phyloP scores from a whole-genome alignment of 2,888 invertebrate genomes.

The Xanthorhoe designata region DNA sequence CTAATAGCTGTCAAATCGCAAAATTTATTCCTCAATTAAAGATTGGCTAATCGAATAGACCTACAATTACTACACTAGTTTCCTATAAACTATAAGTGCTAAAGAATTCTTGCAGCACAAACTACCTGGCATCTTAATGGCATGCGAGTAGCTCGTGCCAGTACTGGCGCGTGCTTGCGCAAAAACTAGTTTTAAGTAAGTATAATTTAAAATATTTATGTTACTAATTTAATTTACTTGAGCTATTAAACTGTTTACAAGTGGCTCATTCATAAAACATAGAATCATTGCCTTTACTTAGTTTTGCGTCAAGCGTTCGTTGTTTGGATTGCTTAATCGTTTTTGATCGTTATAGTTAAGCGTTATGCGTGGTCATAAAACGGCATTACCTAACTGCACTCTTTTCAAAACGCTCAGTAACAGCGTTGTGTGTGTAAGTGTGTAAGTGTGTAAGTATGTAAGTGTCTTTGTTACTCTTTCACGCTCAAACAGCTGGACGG shows the following conservation, averaged over 20 bases:
- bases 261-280: constrained; percentile 22
- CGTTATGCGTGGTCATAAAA: too few relatives aligned
- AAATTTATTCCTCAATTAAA: too few relatives aligned
- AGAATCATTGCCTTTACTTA: not conserved
- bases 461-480: too few relatives aligned
- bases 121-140: constrained; percentile 25
- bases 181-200: constrained; percentile 36
- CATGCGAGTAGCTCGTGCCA: constrained; percentile 28
- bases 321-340: not conserved
- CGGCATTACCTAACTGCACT: too few relatives aligned
- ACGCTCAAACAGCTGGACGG: too few relatives aligned
- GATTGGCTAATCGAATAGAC: too few relatives aligned
- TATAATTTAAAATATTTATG: constrained; percentile 35
- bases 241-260: constrained; percentile 16
- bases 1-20: too few relatives aligned
- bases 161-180: constrained; percentile 34
- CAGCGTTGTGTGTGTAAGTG: too few relatives aligned
- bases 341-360: too few relatives aligned
- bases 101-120: constrained; percentile 15
- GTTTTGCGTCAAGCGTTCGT: not conserved
- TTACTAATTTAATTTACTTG: constrained; percentile 41
- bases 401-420: too few relatives aligned
- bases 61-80: not conserved
- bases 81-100: constrained; percentile 2
- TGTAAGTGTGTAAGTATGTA: too few relatives aligned